A percentile compares a stretch with the other conserved stretches of the same genome.
phyloP scores from a whole-genome alignment of 1,140 invertebrate species.

The Lamellibrachia luymesi region DNA sequence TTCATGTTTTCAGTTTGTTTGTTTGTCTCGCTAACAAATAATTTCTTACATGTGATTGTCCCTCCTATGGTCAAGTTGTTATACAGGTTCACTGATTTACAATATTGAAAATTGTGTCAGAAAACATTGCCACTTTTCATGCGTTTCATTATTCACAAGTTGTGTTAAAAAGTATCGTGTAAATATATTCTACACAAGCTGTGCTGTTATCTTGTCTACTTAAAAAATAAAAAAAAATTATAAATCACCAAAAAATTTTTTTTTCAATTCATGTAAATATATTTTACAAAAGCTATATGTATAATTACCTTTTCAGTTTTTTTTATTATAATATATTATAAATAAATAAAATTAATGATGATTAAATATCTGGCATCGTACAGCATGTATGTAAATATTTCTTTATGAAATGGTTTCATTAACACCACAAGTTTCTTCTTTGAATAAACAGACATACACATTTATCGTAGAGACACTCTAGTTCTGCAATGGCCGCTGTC shows the following conservation, averaged over 20 bases:
- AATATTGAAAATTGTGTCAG: background rate
- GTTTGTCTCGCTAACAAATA: background rate
- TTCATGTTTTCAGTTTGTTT: background rate
- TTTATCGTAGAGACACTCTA: background rate
- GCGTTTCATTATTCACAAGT: too few species aligned
- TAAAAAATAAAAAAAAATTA: too few species aligned
- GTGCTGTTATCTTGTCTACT: background rate
- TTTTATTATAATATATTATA: background rate
- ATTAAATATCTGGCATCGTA: background rate
- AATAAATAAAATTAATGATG: background rate
- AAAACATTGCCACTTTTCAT: background rate
- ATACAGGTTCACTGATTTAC: background rate
- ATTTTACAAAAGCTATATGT: too few species aligned
- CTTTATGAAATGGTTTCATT: background rate
- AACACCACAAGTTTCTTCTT: background rate
- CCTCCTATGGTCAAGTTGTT: background rate
- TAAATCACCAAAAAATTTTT: too few species aligned
- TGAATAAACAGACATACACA: background rate
- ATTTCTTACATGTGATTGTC: background rate
- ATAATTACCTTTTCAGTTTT: too few species aligned
- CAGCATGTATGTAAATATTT: background rate
- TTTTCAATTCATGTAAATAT: too few species aligned
- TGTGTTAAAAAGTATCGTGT: too few species aligned
- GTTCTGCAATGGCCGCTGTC: background rate
- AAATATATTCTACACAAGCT: background rate